Evolutionary conservation across 2,113 vertebrate species (phyloP).

Genomic region (Caloenas nicobarica): DNA sequence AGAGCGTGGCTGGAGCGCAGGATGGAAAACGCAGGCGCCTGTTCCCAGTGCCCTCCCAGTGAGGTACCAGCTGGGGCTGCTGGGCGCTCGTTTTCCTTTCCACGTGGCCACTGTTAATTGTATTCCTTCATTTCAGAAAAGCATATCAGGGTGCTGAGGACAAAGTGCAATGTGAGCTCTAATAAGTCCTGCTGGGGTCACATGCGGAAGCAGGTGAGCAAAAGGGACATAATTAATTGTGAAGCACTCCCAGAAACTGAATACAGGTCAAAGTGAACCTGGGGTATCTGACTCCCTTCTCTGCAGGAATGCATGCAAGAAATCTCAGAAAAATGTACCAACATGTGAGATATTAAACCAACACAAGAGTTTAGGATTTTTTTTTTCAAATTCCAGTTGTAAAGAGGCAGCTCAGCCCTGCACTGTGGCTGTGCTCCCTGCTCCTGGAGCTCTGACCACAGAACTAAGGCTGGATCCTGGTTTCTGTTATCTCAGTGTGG

Average conservation of each 20-base stretch:
- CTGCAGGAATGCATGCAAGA: not conserved
- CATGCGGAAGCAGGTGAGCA: accelerated
- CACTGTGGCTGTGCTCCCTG: not conserved
- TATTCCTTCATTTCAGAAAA: not conserved
- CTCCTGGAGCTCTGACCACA: not conserved
- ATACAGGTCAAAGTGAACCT: not conserved
- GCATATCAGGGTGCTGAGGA: not conserved
- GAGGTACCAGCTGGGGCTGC: not conserved
- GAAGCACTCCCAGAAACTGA: not conserved
- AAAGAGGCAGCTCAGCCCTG: not conserved
- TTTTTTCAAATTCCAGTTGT: too few relatives aligned
- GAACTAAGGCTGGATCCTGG: not conserved
- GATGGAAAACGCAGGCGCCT: accelerated
- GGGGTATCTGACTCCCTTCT: not conserved
- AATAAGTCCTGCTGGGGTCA: not conserved
- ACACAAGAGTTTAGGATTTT: not conserved
- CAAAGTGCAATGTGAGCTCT: not conserved
- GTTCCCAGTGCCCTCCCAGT: accelerated
- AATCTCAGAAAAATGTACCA: not conserved
- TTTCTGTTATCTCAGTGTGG: not conserved
- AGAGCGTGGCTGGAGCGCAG: accelerated
- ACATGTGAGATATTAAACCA: not conserved
- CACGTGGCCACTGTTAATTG: accelerated
- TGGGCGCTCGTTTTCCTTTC: accelerated
- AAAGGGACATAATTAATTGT: accelerated